Percentiles rank a stretch among this genome's conserved stretches.
Evolutionary conservation across 2,113 vertebrate species (phyloP).

Genomic region (Gobio gobio): DNA sequence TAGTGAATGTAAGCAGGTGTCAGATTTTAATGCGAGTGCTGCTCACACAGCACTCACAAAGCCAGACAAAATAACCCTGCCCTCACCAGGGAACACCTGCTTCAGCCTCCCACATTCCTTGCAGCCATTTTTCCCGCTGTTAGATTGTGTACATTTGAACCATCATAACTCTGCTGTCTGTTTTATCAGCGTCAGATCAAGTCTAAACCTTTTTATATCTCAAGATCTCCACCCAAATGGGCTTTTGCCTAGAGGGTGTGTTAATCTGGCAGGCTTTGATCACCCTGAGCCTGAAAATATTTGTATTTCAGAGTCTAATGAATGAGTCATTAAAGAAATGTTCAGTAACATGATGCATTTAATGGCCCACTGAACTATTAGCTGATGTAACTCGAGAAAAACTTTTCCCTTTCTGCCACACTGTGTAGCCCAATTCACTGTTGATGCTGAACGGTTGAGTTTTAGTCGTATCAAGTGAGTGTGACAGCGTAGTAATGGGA

Average conservation of each 20-base stretch:
- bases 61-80: constrained; percentile 44
- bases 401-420: background rate
- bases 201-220: background rate
- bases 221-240: background rate
- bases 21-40: constrained; percentile 25
- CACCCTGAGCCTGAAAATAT: background rate
- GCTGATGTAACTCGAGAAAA: background rate
- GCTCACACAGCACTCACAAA: constrained; percentile 21
- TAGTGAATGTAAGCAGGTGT: constrained; percentile 29
- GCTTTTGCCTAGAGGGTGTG: constrained; percentile 2
- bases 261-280: constrained; percentile 7
- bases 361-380: background rate
- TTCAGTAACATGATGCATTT: background rate
- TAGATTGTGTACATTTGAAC: constrained; percentile 22
- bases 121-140: background rate
- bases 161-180: constrained; percentile 4
- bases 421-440: background rate
- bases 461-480: background rate
- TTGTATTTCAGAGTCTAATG: constrained; percentile 10
- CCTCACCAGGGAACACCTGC: constrained; percentile 43
- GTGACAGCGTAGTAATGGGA: background rate
- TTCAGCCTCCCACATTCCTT: constrained; percentile 41
- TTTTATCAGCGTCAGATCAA: constrained; percentile 37
- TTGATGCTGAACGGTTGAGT: background rate
- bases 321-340: background rate